Conservation (phyloP, 2,113 vertebrate species). For the Oncorhynchus clarkii region DNA sequence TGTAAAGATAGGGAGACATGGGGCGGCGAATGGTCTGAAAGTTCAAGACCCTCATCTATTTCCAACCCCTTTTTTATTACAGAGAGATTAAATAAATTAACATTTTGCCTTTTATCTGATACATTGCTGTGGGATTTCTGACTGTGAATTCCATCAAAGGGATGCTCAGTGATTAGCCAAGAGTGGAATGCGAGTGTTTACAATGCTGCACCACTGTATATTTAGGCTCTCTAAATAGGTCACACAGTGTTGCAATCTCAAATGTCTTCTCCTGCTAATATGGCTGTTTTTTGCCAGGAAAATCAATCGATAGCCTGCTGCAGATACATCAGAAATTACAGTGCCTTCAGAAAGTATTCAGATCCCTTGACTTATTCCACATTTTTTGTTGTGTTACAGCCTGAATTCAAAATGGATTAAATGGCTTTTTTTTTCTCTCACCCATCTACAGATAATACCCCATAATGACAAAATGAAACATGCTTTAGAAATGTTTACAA, state of each 20-base stretch:
- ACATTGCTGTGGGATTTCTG: slow-evolving; percentile 2
- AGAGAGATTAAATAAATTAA: slow-evolving; percentile 22
- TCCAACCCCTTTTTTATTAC: slow-evolving; percentile 1
- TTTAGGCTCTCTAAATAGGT: slow-evolving; percentile 12
- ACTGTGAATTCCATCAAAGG: slow-evolving; percentile 7
- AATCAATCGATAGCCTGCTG: slow-evolving; percentile 14
- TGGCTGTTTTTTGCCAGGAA: slow-evolving; percentile 7
- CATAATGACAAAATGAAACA: too few species aligned
- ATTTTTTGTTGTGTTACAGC: not conserved
- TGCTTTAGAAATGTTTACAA: too few species aligned
- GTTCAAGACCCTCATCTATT: not conserved
- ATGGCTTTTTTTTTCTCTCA: too few species aligned
- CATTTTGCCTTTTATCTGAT: slow-evolving; percentile 16
- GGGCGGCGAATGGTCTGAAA: not conserved
- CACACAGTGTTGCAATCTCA: not conserved
- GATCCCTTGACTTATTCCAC: too few species aligned
- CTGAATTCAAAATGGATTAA: too few species aligned
- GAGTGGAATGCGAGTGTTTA: not conserved
- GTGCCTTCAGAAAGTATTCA: too few species aligned
- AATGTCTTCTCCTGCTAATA: slow-evolving; percentile 3
- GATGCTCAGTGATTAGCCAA: slow-evolving; percentile 3
- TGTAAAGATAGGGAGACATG: not conserved
- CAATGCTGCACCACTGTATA: not conserved
- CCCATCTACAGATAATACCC: too few species aligned
- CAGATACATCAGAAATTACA: not conserved